Evolutionary conservation across 2,113 vertebrate species (phyloP).

Genomic region (Gasterosteus nipponicus): DNA sequence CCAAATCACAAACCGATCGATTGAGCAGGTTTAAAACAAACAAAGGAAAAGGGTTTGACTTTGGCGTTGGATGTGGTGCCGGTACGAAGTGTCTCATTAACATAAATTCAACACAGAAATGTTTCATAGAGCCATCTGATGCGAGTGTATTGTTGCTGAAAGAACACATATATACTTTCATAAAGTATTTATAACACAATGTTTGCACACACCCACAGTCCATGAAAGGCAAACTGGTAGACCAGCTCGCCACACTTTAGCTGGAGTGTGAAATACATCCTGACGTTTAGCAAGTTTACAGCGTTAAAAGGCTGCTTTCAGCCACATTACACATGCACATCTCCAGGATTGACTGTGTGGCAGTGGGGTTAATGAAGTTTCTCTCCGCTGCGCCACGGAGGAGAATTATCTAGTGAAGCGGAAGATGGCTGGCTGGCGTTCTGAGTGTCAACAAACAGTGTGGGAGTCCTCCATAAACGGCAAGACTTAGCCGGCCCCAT

Average conservation of each 20-base stretch:
- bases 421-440: slow-evolving; percentile 70
- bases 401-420: slow-evolving; percentile 80
- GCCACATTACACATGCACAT: slow-evolving; percentile 84
- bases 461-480: slow-evolving; percentile 53
- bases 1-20: background rate
- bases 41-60: background rate
- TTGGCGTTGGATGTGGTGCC: background rate
- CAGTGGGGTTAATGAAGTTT: slow-evolving; percentile 85
- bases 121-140: slow-evolving; percentile 5
- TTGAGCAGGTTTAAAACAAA: slow-evolving; percentile 1
- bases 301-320: slow-evolving; percentile 82
- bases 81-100: slow-evolving; percentile 12
- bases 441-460: slow-evolving; percentile 76
- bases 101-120: slow-evolving; percentile 35
- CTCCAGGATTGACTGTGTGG: slow-evolving; percentile 76
- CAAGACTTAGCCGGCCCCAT: slow-evolving; percentile 44
- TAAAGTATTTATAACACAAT: slow-evolving; percentile 48
- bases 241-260: slow-evolving; percentile 67
- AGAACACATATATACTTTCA: slow-evolving; percentile 39
- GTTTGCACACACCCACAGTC: slow-evolving; percentile 47
- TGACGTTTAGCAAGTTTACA: slow-evolving; percentile 77
- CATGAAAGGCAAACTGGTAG: slow-evolving; percentile 53
- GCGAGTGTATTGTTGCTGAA: slow-evolving; percentile 36
- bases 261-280: slow-evolving; percentile 75
- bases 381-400: slow-evolving; percentile 72